Evolutionary conservation across 1,140 invertebrate species (phyloP), one percentile per base, ranked within the genome.

Genomic region (Diabrotica undecimpunctata): DNA sequence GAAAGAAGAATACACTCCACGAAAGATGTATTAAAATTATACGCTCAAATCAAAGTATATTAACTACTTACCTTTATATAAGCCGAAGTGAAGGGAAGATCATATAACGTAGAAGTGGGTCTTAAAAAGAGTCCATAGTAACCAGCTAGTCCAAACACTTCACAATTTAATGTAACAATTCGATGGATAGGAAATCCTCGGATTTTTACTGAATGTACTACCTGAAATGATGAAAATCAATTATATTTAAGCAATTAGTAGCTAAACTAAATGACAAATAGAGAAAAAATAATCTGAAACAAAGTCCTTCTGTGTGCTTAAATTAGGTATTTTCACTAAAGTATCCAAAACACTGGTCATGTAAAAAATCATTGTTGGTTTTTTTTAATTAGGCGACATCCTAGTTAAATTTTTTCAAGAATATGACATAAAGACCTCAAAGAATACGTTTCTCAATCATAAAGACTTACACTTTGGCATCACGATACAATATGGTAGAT

Each of bases 91-190:
- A 86, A 84, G 50, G 86, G 81, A 61, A 85, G 80, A 57, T 83
- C 78, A 64, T 84, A 81, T 5, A 76, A 81, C 65, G 81, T 82
- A 0, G 80, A 75, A 3, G 79, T 77, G 0, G 88, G 87, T 41
- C 86, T 79, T 53, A 91, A 71, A 64, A 86, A 83, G 0, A 92
- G 78, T 0, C 87, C 85, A 74, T 92, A 93, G 76, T 89, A 87
- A 0, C 90, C 90, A 5, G 89, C 88, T 64, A 91, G 80, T 4
- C 91, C 90, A 67, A 93, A 92, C 13, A 90, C 81, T 70, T 92
- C 87, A 68, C 91, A 93, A 25, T 85, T 82, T 11, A 93, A 76
- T 5, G 81, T 83, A 60, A 92, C 78, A 4, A 85, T 81, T 10
- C 84, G 83, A 36, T 85, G 80, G n/a, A 84, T 83, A 10, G 88